Conservation (phyloP, 2,113 vertebrate species). For the Sinocyclocheilus anophthalmus region DNA sequence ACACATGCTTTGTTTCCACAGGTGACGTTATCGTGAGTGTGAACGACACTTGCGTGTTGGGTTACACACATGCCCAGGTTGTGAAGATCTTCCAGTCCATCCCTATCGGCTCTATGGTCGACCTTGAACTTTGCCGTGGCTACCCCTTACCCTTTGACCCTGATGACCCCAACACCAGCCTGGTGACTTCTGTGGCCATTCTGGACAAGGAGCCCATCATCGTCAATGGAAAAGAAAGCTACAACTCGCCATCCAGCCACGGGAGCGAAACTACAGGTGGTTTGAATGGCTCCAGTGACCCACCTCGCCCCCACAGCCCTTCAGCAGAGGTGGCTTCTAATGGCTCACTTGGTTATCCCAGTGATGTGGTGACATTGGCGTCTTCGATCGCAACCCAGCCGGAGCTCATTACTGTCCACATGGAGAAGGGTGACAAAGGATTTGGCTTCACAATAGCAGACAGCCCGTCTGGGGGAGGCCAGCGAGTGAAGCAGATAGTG, state of each 20-base stretch:
- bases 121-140: slow-evolving; percentile 96
- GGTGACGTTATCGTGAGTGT: slow-evolving; percentile 98
- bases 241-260: slow-evolving; percentile 89
- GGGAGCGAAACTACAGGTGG: slow-evolving; percentile 86
- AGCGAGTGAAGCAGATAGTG: slow-evolving; percentile 97
- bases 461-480: slow-evolving; percentile 92
- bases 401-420: slow-evolving; percentile 97
- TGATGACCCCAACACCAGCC: slow-evolving; percentile 96
- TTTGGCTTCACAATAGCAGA: slow-evolving; percentile 99
- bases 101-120: slow-evolving; percentile 95
- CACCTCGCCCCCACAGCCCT: slow-evolving; percentile 85
- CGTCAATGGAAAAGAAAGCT: slow-evolving; percentile 93
- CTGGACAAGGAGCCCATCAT: slow-evolving; percentile 98
- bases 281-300: slow-evolving; percentile 82
- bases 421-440: slow-evolving; percentile 98
- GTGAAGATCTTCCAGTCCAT: slow-evolving; percentile 99
- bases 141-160: slow-evolving; percentile 98
- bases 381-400: slow-evolving; percentile 97
- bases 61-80: slow-evolving; percentile 97
- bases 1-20: slow-evolving; percentile 56
- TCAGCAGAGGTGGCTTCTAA: slow-evolving; percentile 82
- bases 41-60: slow-evolving; percentile 94
- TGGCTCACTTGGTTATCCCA: slow-evolving; percentile 85
- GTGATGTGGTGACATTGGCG: slow-evolving; percentile 90
- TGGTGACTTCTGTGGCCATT: slow-evolving; percentile 98